A percentile compares a stretch with the other conserved stretches of the same genome.
Conservation (phyloP, 2,797 vertebrate genomes). For the Anniella stebbinsi region DNA sequence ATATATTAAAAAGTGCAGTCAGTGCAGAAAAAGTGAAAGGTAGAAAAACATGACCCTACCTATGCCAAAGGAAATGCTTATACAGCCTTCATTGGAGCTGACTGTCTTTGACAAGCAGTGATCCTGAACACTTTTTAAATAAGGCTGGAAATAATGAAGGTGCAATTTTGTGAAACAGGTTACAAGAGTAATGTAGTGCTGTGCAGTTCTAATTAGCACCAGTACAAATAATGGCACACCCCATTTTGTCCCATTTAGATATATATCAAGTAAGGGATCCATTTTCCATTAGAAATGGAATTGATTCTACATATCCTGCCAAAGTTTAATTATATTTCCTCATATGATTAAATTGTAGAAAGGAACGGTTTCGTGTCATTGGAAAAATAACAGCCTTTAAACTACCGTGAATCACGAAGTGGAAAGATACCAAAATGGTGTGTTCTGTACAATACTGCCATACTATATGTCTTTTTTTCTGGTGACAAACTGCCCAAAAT, state of each 20-base stretch:
- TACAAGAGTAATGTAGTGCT: not conserved
- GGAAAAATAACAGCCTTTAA: slow-evolving; percentile 5
- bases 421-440: not conserved
- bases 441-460: not conserved
- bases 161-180: not conserved
- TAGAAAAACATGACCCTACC: not conserved
- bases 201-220: not conserved
- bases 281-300: slow-evolving; percentile 3
- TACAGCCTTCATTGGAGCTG: not conserved
- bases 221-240: not conserved
- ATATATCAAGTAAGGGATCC: not conserved
- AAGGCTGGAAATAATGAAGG: not conserved
- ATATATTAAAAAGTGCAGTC: not conserved
- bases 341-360: slow-evolving; percentile 12
- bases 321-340: slow-evolving; percentile 28
- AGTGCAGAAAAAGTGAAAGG: not conserved
- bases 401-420: slow-evolving; percentile 1
- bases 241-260: not conserved
- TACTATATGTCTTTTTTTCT: not conserved
- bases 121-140: not conserved
- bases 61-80: not conserved
- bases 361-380: not conserved
- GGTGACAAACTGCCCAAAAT: not conserved
- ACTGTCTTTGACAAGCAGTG: not conserved
- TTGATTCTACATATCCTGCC: slow-evolving; percentile 26